These are phyloP conservation scores for Sporophila hypoxantha DNA, from an alignment of 2,113 vertebrate species.

Conservation along the genomic window DNA sequence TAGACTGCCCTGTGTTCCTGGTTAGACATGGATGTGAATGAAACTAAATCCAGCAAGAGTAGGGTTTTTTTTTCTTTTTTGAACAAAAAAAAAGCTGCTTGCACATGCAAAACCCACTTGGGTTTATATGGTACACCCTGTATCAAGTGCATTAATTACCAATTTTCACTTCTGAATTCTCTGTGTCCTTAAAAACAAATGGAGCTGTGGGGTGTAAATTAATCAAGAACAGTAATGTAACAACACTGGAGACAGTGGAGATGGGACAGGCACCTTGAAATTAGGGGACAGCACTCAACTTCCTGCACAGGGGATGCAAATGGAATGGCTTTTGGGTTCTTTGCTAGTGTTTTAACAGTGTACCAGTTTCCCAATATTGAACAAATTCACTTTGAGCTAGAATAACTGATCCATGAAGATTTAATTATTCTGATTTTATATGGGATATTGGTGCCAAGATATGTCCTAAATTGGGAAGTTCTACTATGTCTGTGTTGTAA, in stretches of 20 bases:
- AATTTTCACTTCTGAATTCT: background rate
- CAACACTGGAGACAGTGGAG: background rate
- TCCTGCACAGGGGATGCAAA: background rate
- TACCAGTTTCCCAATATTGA: background rate
- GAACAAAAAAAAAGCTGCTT: background rate
- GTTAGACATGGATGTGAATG: conserved; percentile 25
- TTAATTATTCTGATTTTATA: background rate
- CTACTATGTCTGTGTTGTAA: background rate
- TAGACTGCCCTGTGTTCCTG: conserved; percentile 25
- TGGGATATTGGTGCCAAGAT: background rate
- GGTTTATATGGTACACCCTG: background rate
- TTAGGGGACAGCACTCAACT: background rate
- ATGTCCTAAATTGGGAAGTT: background rate
- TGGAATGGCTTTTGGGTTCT: background rate
- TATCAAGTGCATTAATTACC: background rate
- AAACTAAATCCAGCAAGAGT: conserved; percentile 1
- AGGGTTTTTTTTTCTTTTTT: background rate
- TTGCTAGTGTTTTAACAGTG: background rate
- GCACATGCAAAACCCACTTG: background rate
- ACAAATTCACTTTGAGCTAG: background rate
- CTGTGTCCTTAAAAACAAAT: background rate
- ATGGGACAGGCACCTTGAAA: background rate
- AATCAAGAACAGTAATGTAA: background rate
- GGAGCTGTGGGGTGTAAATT: background rate
- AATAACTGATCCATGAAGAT: background rate